Conservation (phyloP, 2,888 invertebrate species). For the Odontomyia ornata region DNA sequence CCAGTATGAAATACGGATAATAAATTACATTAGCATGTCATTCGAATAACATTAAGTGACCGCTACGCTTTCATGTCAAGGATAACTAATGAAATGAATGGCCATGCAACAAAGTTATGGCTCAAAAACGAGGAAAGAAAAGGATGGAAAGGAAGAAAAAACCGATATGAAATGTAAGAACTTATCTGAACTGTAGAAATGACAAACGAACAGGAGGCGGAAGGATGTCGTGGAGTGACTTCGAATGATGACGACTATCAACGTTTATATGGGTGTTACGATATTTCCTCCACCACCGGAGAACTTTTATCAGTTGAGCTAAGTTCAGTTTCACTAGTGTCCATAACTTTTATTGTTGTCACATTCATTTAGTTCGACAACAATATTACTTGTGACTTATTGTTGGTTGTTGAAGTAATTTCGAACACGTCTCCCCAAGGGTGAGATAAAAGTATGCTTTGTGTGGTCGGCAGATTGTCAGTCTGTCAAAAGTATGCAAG, state of each 20-base stretch:
- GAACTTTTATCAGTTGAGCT: constrained; percentile 24
- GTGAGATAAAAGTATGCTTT: constrained; percentile 1
- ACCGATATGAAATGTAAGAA: neutral
- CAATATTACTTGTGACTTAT: constrained; percentile 36
- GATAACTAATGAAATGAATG: constrained; percentile 32
- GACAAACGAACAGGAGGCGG: neutral
- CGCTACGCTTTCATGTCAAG: constrained; percentile 32
- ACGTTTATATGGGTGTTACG: constrained; percentile 26
- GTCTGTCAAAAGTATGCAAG: neutral
- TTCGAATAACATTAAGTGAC: constrained; percentile 37
- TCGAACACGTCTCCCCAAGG: neutral
- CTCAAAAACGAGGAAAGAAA: neutral
- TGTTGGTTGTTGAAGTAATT: constrained; percentile 26
- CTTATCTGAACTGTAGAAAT: constrained; percentile 14
- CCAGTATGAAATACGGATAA: constrained; percentile 3
- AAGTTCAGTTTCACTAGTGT: constrained; percentile 27
- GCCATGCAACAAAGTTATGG: neutral
- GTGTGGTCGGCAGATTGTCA: neutral
- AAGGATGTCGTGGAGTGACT: neutral
- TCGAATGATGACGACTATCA: neutral
- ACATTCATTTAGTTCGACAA: constrained; percentile 34
- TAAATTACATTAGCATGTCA: constrained; percentile 41
- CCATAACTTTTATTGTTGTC: constrained; percentile 40
- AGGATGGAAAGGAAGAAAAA: too few species aligned
- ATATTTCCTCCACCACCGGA: neutral